A percentile compares a stretch with the other conserved stretches of the same genome.
phyloP scores from a whole-genome alignment of 1,140 invertebrate species.

The Lysiphlebus fabarum region DNA sequence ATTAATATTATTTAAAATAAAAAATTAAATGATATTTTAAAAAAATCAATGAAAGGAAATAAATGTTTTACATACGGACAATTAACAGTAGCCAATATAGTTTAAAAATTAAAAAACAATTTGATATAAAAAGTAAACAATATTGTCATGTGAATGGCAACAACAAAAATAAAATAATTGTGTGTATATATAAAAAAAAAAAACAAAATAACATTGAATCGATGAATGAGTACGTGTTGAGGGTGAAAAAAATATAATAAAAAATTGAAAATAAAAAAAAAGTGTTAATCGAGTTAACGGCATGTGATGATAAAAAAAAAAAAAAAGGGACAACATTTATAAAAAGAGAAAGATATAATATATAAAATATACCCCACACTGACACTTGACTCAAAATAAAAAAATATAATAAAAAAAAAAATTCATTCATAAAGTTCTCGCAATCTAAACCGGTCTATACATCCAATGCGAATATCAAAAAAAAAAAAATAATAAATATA shows the following conservation, averaged over 20 bases:
- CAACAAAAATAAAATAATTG: background rate
- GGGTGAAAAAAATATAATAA: background rate
- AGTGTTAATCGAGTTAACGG: slow-evolving; percentile 19
- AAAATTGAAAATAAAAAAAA: no score
- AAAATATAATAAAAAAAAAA: background rate
- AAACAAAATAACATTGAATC: slow-evolving; percentile 16
- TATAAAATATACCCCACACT: slow-evolving; percentile 16
- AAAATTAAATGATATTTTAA: no score
- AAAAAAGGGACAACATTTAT: background rate
- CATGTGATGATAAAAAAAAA: background rate
- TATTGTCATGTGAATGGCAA: no score
- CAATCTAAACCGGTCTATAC: slow-evolving; percentile 1
- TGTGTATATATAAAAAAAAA: background rate
- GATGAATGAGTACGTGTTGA: slow-evolving; percentile 19
- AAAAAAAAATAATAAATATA: slow-evolving; percentile 6
- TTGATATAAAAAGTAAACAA: no score
- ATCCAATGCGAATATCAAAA: slow-evolving; percentile 2
- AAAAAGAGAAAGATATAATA: slow-evolving; percentile 1
- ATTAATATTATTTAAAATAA: no score
- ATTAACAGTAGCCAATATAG: no score
- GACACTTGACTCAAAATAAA: slow-evolving; percentile 18
- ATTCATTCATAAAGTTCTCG: slow-evolving; percentile 24
- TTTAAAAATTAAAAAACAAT: no score
- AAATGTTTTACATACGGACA: no score
- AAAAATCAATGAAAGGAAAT: no score